phyloP scores from a whole-genome alignment of 1,140 invertebrate species.

The Heliothis subflexa region DNA sequence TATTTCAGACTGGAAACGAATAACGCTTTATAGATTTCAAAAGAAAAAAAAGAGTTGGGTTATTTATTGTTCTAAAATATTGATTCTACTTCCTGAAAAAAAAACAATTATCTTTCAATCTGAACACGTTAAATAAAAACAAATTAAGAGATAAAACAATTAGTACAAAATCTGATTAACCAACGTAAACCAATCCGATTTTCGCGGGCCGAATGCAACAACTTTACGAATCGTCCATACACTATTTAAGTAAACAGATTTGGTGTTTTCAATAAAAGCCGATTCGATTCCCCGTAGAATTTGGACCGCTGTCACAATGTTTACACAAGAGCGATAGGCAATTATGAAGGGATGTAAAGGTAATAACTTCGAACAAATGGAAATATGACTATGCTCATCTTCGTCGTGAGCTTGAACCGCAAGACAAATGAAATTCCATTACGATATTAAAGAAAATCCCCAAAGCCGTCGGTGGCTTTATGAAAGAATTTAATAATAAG shows the following conservation, averaged over 20 bases:
- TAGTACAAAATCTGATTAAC: slow-evolving; percentile 7
- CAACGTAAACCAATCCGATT: slow-evolving; percentile 34
- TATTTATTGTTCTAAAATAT: too few relatives aligned
- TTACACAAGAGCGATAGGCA: slow-evolving; percentile 38
- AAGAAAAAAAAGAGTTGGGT: too few relatives aligned
- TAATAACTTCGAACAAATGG: slow-evolving; percentile 48
- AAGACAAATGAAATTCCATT: slow-evolving; percentile 79
- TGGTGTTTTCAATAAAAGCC: slow-evolving; percentile 20
- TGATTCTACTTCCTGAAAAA: neutral
- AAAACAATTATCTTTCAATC: neutral
- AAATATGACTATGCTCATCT: slow-evolving; percentile 52
- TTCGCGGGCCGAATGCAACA: neutral
- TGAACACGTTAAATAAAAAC: neutral
- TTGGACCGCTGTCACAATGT: slow-evolving; percentile 32
- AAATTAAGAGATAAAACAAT: slow-evolving; percentile 9
- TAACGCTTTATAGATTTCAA: too few relatives aligned
- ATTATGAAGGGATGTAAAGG: slow-evolving; percentile 41
- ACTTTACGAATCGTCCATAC: slow-evolving; percentile 9
- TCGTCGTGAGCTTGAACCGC: slow-evolving; percentile 56
- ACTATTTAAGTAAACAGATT: slow-evolving; percentile 40
- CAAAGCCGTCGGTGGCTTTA: slow-evolving; percentile 70
- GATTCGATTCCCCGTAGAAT: slow-evolving; percentile 16
- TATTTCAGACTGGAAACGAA: too few relatives aligned
- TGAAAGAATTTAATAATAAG: slow-evolving; percentile 82
- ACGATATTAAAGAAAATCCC: slow-evolving; percentile 76